phyloP scores from a whole-genome alignment of 1,140 invertebrate genomes.

The Macrotrachela quadricornifera region DNA sequence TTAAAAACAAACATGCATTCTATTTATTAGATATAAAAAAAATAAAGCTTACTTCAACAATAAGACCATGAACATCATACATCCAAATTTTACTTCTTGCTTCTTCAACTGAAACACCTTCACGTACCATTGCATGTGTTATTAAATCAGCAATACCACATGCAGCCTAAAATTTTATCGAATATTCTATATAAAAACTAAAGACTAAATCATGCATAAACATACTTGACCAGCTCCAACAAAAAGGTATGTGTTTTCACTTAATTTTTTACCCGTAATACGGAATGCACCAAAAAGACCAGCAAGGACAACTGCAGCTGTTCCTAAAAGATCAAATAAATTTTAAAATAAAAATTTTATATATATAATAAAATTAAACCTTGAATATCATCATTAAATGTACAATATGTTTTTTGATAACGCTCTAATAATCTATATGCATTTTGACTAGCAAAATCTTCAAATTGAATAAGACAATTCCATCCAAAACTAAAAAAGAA shows the following conservation, averaged over 20 bases:
- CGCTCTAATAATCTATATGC: slow-evolving; percentile 27
- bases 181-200: neutral
- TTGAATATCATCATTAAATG: slow-evolving; percentile 33
- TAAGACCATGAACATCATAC: slow-evolving; percentile 26
- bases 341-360: too few relatives aligned
- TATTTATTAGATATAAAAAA: too few relatives aligned
- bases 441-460: slow-evolving; percentile 32
- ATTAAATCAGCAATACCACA: slow-evolving; percentile 28
- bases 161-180: slow-evolving; percentile 21
- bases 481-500: slow-evolving; percentile 16
- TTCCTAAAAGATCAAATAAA: too few relatives aligned
- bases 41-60: slow-evolving; percentile 17
- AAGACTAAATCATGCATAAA: slow-evolving; percentile 5
- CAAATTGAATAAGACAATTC: slow-evolving; percentile 28
- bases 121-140: slow-evolving; percentile 19
- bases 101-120: slow-evolving; percentile 28
- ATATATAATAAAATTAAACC: slow-evolving; percentile 19
- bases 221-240: slow-evolving; percentile 36
- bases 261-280: slow-evolving; percentile 20
- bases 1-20: too few relatives aligned
- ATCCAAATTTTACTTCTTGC: slow-evolving; percentile 24
- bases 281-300: slow-evolving; percentile 19
- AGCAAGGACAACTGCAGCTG: slow-evolving; percentile 27
- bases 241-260: slow-evolving; percentile 26
- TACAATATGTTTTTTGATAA: slow-evolving; percentile 25